Conservation (phyloP, 2,113 vertebrate species). For the Euleptes europaea region DNA sequence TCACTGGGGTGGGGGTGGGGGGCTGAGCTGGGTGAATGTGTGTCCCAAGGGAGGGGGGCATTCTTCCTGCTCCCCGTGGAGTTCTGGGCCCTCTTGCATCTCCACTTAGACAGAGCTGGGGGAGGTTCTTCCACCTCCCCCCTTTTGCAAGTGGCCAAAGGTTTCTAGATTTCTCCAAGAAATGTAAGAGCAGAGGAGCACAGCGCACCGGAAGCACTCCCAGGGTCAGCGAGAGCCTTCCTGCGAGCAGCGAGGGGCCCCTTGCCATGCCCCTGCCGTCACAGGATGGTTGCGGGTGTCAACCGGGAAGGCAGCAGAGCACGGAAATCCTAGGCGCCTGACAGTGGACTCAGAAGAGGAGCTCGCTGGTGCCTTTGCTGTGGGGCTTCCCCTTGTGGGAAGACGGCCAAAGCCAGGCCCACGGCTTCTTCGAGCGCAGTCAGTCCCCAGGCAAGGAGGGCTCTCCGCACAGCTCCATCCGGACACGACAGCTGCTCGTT, state of each 20-base stretch:
- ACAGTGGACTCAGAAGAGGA: neutral
- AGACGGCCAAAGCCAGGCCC: slow-evolving; percentile 62
- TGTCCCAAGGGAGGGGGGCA: neutral
- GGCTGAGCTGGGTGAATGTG: neutral
- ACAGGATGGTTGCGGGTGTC: fast-evolving
- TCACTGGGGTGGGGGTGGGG: neutral
- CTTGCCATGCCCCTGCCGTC: neutral
- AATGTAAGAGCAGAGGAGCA: slow-evolving; percentile 53
- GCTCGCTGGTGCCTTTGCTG: neutral
- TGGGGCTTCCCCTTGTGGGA: too few relatives aligned
- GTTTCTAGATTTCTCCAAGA: slow-evolving; percentile 40
- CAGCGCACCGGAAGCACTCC: slow-evolving; percentile 53
- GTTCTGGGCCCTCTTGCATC: neutral
- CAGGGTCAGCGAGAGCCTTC: neutral
- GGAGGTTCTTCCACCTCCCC: slow-evolving; percentile 1
- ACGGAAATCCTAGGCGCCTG: neutral
- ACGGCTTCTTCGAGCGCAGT: slow-evolving; percentile 58
- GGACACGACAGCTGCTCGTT: slow-evolving; percentile 81
- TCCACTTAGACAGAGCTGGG: slow-evolving; percentile 12
- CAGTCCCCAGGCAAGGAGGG: slow-evolving; percentile 31
- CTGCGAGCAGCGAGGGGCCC: too few relatives aligned
- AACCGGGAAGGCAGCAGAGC: fast-evolving
- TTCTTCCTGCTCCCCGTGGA: neutral
- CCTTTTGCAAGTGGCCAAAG: slow-evolving; percentile 10
- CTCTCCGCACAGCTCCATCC: neutral